These are phyloP conservation scores for Enteromius viviparus DNA, from an alignment of 2,797 vertebrate genomes.

Conservation along the genomic window DNA sequence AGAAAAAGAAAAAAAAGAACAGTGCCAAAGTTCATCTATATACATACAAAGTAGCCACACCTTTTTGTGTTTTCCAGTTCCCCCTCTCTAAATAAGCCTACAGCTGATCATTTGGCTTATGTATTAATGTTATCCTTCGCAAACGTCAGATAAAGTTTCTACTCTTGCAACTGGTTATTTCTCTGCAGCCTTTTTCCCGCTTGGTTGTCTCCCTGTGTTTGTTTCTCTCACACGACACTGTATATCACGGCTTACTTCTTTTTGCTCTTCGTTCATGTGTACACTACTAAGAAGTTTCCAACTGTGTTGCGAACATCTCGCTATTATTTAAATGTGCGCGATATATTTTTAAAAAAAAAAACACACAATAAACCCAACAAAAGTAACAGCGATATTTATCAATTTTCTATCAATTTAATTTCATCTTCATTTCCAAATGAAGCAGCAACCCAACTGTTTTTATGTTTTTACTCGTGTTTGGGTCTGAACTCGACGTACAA, in stretches of 20 bases:
- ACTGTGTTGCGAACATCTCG: not conserved
- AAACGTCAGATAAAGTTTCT: not conserved
- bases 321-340: not conserved
- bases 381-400: not conserved
- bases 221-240: not conserved
- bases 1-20: too few species aligned
- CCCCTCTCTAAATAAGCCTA: not conserved
- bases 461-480: not conserved
- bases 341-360: not conserved
- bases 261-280: not conserved
- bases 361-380: not conserved
- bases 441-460: not conserved
- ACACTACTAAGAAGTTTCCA: not conserved
- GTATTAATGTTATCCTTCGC: not conserved
- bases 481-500: not conserved
- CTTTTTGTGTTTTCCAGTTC: not conserved
- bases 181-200: not conserved
- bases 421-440: not conserved
- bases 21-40: not conserved
- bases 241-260: not conserved
- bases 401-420: not conserved
- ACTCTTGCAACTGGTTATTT: not conserved
- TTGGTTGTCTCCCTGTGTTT: not conserved
- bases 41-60: not conserved
- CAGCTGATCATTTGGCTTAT: not conserved